Base-by-base conservation (phyloP, 2,888 invertebrate genomes). In the Lypha dubia region DNA sequence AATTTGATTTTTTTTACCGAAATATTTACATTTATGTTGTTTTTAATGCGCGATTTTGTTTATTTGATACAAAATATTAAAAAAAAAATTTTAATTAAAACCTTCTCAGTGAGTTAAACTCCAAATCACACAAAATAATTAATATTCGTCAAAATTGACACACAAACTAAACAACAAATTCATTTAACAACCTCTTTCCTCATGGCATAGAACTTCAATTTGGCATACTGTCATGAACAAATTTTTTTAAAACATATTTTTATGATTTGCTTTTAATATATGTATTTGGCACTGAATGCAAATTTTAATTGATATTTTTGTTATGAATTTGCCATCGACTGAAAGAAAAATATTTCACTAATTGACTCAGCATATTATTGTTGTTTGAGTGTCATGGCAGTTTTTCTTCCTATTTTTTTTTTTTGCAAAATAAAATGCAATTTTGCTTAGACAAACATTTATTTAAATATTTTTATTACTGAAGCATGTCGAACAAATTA, bases 261-360 rank as follows among this genome's bases (percentile, higher is more conserved):
- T 22, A 56, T 5, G 11, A 2, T 28, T 65, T 56, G n/a, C n/a
- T 41, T 70, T 41, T 68, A n/a, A 17, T 70, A 20, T 7, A 13
- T 24, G 3, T 58, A n/a, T 58, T 79, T 79, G 53, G 63, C 70
- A 71, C 22, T 1, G 53, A 32, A 44, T 35, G 24, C 22, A 71
- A 24, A 17, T 53, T 46, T 79, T 62, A 71, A 71, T 79, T 71
- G 62, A 28, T 35, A 58, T 46, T 53, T 53, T 58, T 65, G 24
- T 56, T 32, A 17, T 44, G 15, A 56, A n/a, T 41, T 35, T 44
- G 20, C 13, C 67, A 41, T 76, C 7, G 11, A n/a, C 20, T 28
- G 3, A n/a, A 56, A 58, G 6, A 56, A 11, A 0, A 65, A 44
- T 15, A 22, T 1, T 53, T 17, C 41, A 17, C 8, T 35, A 38